Evolutionary conservation across 1,140 invertebrate species (phyloP), one percentile per base, ranked within the genome.

Genomic region (Trachelipus rathkii): DNA sequence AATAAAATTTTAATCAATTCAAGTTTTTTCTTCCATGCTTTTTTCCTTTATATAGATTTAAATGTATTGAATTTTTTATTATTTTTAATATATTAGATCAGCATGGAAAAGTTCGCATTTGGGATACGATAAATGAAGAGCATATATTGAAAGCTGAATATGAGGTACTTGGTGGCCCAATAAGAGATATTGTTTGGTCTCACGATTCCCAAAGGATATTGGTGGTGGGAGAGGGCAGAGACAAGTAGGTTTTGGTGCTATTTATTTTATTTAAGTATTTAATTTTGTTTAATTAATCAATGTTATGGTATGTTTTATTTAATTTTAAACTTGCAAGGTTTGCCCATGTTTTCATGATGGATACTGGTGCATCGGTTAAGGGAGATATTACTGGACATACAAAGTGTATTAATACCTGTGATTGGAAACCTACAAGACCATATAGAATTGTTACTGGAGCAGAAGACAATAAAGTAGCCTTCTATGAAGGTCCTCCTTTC

Each of bases 81-180:
- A 9, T 15, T 23, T 10, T 33, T 33, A 33, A 33, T 33, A 8
- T 15, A 53, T 21, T 75, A 81, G 80, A 81, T 69, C 77, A 78
- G 24, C 80, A 81, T 77, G 97, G 97, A 44, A 99, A 98, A 87
- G 89, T 99, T 73, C 89, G 96, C 44, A 98, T 99, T 84, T 99
- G 97, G 97, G 97, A 99, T 84, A 99, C 97, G 0, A 94, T 97
- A 0, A 97, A 99, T 83, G 95, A 95, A 84, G 97, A 98, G 83
- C 97, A 99, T 84, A 92, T 99, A 79, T 86, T 99, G 50, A 99
- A 99, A 86, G 95, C 95, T 90, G 96, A 99, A 87, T 99, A 94
- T 85, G 95, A 97, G 83, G 95, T 96, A 0, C 92, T 99, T 83
- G 92, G 91, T 21, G 97, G 97, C 9, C 90, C 92, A 0, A 96